These are phyloP conservation scores for Stomorhina lunata DNA, from an alignment of 2,888 invertebrate genomes.

Conservation along the genomic window DNA sequence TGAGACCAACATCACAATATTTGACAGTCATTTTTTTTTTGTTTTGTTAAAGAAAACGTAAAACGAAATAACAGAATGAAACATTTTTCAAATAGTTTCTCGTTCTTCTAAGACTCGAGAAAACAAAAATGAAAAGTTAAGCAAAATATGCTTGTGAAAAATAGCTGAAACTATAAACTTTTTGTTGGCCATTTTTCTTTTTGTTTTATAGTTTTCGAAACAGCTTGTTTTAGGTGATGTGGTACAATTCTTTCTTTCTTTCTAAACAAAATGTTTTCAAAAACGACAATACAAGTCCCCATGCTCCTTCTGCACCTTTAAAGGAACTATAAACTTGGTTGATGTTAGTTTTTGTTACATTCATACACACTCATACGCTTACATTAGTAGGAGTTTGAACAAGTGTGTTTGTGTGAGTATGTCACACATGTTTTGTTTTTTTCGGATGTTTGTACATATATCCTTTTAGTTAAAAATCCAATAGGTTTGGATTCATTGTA, in stretches of 20 bases:
- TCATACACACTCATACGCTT: too few relatives aligned
- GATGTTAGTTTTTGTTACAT: neutral
- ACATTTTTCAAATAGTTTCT: conserved; percentile 21
- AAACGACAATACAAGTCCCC: too few relatives aligned
- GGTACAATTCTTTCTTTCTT: too few relatives aligned
- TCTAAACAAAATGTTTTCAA: too few relatives aligned
- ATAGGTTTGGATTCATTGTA: too few relatives aligned
- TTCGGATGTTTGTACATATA: neutral
- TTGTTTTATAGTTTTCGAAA: conserved; percentile 24
- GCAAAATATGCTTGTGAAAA: conserved; percentile 46
- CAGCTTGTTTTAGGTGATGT: conserved; percentile 42
- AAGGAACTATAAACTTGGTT: neutral
- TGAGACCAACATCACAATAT: neutral
- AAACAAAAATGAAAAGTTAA: neutral
- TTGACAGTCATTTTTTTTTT: neutral
- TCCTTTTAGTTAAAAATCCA: too few relatives aligned
- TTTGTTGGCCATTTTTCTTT: conserved; percentile 18
- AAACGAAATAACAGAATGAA: neutral
- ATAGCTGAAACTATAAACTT: conserved; percentile 36
- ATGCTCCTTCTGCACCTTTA: neutral
- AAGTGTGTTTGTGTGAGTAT: neutral
- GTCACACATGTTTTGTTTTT: too few relatives aligned
- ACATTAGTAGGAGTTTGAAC: too few relatives aligned
- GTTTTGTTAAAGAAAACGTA: neutral
- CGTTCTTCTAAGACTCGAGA: neutral